Percentiles rank a stretch among this genome's conserved stretches.
Conservation (phyloP, 2,888 invertebrate genomes). For the Myopa tessellatipennis region DNA sequence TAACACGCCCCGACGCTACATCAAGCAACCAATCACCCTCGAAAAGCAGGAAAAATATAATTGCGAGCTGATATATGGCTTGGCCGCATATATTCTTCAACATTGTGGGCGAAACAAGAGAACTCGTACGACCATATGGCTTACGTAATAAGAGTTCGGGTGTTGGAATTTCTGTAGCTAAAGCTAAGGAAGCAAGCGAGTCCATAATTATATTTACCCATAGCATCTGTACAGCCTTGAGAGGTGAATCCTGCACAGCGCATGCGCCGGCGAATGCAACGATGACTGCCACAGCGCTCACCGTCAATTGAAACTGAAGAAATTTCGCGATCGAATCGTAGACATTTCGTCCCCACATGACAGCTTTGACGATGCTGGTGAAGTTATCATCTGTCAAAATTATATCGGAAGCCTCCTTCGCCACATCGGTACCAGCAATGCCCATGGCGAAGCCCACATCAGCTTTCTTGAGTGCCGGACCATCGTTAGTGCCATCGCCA, state of each 20-base stretch:
- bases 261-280: slow-evolving; percentile 99
- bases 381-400: slow-evolving; percentile 99
- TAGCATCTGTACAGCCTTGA: slow-evolving; percentile 99
- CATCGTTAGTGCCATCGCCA: slow-evolving; percentile 98
- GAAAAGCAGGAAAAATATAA: slow-evolving; percentile 95
- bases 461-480: slow-evolving; percentile 96
- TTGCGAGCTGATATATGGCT: slow-evolving; percentile 92
- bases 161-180: slow-evolving; percentile 97
- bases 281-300: slow-evolving; percentile 98
- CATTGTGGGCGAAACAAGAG: slow-evolving; percentile 96
- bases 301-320: slow-evolving; percentile 98
- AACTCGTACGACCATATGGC: slow-evolving; percentile 98
- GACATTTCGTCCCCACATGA: slow-evolving; percentile 99
- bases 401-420: slow-evolving; percentile 99
- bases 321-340: slow-evolving; percentile 99
- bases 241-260: slow-evolving; percentile 96
- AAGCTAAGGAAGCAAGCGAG: slow-evolving; percentile 94
- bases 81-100: slow-evolving; percentile 99
- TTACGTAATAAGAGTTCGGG: slow-evolving; percentile 91
- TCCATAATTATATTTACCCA: slow-evolving; percentile 99
- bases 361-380: slow-evolving; percentile 98
- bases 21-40: slow-evolving; percentile 89
- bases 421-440: slow-evolving; percentile 99
- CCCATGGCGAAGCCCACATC: slow-evolving; percentile 99
- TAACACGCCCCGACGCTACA: slow-evolving; percentile 90